phyloP scores from a whole-genome alignment of 2,888 invertebrate genomes.

The Lypha dubia region DNA sequence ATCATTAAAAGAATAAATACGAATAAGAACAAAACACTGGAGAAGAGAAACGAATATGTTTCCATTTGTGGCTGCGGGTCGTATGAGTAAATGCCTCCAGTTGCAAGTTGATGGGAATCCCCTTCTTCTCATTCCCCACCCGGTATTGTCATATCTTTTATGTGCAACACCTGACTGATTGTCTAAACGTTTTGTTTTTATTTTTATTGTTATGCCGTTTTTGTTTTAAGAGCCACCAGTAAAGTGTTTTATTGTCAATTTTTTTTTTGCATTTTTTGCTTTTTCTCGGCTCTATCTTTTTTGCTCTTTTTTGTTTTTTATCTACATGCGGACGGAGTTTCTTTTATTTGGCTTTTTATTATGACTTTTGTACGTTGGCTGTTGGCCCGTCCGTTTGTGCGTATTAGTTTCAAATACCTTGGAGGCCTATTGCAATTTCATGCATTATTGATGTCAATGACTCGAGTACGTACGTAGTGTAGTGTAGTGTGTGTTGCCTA shows the following conservation, averaged over 20 bases:
- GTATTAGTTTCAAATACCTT: constrained; percentile 66
- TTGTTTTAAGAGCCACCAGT: constrained; percentile 65
- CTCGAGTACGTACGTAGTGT: constrained; percentile 28
- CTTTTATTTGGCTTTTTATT: constrained; percentile 41
- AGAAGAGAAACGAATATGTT: constrained; percentile 28
- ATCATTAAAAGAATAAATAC: constrained; percentile 41
- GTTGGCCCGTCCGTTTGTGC: constrained; percentile 44
- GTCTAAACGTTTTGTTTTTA: constrained; percentile 48
- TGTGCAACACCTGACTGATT: constrained; percentile 70
- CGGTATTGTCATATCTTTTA: constrained; percentile 55
- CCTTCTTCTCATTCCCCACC: not conserved
- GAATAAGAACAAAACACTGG: constrained; percentile 1
- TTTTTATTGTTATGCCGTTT: constrained; percentile 25
- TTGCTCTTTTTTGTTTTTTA: constrained; percentile 53
- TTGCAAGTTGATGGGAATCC: not conserved
- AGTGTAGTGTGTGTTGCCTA: constrained; percentile 38
- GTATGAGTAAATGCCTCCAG: not conserved
- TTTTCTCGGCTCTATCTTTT: constrained; percentile 48
- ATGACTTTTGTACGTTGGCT: constrained; percentile 22
- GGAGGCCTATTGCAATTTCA: constrained; percentile 74
- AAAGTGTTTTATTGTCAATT: constrained; percentile 71
- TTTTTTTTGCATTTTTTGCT: constrained; percentile 43
- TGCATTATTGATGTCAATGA: constrained; percentile 74
- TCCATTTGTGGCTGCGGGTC: constrained; percentile 13
- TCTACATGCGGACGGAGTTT: too few relatives aligned